Base-by-base conservation (phyloP, 1,140 invertebrate species). In the Sycophaga agraensis region DNA sequence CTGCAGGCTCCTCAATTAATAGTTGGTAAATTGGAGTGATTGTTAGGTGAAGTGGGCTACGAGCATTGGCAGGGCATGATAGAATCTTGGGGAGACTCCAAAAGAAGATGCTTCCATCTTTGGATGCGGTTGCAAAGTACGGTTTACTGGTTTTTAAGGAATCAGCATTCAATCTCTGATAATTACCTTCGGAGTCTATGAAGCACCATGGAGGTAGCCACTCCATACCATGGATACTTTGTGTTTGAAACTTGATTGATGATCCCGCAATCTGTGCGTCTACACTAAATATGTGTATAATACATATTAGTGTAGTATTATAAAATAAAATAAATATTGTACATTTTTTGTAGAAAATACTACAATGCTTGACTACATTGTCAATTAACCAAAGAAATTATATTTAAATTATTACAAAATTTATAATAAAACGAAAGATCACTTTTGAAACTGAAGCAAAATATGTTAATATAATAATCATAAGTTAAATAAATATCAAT, bases 141-240 rank as follows among this genome's bases (percentile, higher is more conserved):
- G 63, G 35, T 64, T 5, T 54, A 72, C 6, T 14, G 9, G 34
- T 9, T 22, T 40, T 46, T 2, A 19, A 6, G 2, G 42, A 34
- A 14, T 60, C 39, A 12, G 34, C 17, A 0, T 40, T 24, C 0
- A 65, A 34, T 19, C 62, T 72, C 4, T 60, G 63, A 65, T 45
- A 81, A 63, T 83, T 85, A 1, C 88, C 88, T 34, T 81, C 84
- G 16, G 82, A 68, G 1, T 83, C 81, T 5, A 89, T 70, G 49
- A 75, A 75, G 59, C 83, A 83, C 66, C 83, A 82, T 0, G 83
- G 79, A 8, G 85, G 83, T 6, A 90, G 64, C 89, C 89, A 91
- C 22, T 82, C 78, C 7, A 63, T 56, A 14, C 31, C 39, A 0
- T 39, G 34, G 1, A 63, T 31, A 17, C 19, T 45, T 0, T 19